Conservation (phyloP, 2,888 invertebrate genomes). For the Xylota sylvarum region DNA sequence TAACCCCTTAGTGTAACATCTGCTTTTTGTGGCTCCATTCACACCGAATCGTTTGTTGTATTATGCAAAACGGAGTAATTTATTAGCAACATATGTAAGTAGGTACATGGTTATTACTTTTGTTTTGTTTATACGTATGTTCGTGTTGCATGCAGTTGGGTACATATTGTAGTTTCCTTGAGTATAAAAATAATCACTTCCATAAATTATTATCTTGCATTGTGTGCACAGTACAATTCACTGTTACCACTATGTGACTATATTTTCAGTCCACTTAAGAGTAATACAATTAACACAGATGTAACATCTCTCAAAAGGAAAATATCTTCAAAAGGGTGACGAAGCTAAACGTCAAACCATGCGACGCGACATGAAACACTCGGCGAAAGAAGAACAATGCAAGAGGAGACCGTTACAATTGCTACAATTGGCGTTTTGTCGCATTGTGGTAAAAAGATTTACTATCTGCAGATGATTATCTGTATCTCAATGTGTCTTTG, state of each 20-base stretch:
- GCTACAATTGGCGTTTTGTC: constrained; percentile 60
- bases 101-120: constrained; percentile 50
- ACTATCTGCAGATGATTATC: constrained; percentile 64
- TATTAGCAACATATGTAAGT: constrained; percentile 52
- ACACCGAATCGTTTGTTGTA: constrained; percentile 53
- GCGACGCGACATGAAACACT: constrained; percentile 46
- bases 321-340: constrained; percentile 62
- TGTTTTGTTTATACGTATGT: constrained; percentile 22
- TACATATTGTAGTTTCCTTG: constrained; percentile 64
- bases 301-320: constrained; percentile 45
- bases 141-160: constrained; percentile 72
- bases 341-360: constrained; percentile 61
- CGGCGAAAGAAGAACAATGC: constrained; percentile 60
- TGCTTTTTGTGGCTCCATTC: constrained; percentile 42
- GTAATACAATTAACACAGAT: constrained; percentile 65
- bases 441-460: constrained; percentile 49
- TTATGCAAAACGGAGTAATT: constrained; percentile 68
- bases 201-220: constrained; percentile 73
- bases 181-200: constrained; percentile 70
- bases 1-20: constrained; percentile 46
- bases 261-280: constrained; percentile 50
- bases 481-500: constrained; percentile 10
- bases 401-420: constrained; percentile 59
- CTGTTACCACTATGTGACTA: constrained; percentile 56
- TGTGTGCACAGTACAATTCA: constrained; percentile 60